phyloP scores from a whole-genome alignment of 2,113 vertebrate species.

The Jaculus jaculus region DNA sequence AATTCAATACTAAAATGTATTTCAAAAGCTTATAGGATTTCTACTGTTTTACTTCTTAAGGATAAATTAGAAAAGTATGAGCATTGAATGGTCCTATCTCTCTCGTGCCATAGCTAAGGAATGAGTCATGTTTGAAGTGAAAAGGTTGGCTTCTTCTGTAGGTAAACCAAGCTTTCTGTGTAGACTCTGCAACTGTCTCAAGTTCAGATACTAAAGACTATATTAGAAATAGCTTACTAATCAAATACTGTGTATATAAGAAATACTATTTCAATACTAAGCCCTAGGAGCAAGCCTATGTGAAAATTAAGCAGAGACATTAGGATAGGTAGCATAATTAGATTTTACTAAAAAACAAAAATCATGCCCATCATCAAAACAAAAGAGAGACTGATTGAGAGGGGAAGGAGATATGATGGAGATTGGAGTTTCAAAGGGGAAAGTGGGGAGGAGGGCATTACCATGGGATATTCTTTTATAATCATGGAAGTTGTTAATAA shows the following conservation, averaged over 20 bases:
- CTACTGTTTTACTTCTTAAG: conserved; percentile 28
- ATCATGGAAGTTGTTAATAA: too few relatives aligned
- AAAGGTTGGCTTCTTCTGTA: conserved; percentile 18
- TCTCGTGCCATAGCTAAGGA: not conserved
- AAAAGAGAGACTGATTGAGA: too few relatives aligned
- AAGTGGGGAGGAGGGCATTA: too few relatives aligned
- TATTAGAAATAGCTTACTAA: not conserved
- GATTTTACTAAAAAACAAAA: not conserved
- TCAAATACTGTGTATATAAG: not conserved
- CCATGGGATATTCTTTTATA: too few relatives aligned
- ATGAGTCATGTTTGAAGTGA: conserved; percentile 45
- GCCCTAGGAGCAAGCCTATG: not conserved
- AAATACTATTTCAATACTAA: conserved; percentile 32
- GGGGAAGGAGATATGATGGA: too few relatives aligned
- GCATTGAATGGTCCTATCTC: not conserved
- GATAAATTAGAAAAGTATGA: conserved; percentile 39
- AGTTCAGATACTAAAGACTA: not conserved
- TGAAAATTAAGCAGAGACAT: conserved; percentile 39
- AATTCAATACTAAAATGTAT: conserved; percentile 17
- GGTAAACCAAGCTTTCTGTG: conserved; percentile 17
- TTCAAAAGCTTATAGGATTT: conserved; percentile 14
- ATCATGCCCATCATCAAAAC: too few relatives aligned
- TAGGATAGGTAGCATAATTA: not conserved
- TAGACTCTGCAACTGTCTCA: not conserved
- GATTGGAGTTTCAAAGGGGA: too few relatives aligned